Conservation (phyloP, 2,797 vertebrate genomes). For the Octomys mimax region DNA sequence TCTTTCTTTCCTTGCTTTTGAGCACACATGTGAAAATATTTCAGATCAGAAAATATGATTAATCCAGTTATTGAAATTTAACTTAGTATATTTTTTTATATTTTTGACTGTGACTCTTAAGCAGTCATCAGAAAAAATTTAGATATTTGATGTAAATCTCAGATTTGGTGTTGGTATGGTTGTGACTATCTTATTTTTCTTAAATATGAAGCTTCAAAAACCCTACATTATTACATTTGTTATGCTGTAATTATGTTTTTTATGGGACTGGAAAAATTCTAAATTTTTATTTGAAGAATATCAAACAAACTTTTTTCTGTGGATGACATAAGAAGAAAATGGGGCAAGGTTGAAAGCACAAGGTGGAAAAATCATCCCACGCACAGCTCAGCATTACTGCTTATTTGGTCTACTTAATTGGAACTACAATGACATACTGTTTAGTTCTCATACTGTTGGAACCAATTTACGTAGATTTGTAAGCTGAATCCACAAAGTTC, state of each 20-base stretch:
- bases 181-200: slow-evolving; percentile 15
- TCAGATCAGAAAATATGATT: background rate
- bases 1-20: background rate
- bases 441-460: background rate
- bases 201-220: background rate
- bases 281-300: background rate
- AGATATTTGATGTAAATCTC: background rate
- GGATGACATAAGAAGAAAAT: background rate
- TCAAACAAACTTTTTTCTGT: background rate
- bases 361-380: background rate
- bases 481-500: background rate
- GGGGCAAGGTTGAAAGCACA: background rate
- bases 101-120: background rate
- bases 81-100: background rate
- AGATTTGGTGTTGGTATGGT: background rate
- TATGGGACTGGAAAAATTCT: background rate
- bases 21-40: slow-evolving; percentile 5
- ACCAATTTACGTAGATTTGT: background rate
- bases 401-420: slow-evolving; percentile 37
- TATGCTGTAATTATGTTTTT: background rate
- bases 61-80: slow-evolving; percentile 6
- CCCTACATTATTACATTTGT: background rate
- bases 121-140: background rate
- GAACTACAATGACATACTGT: background rate
- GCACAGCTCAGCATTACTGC: background rate